Evolutionary conservation across 1,140 invertebrate genomes (phyloP).

Genomic region (Drosophila auraria): DNA sequence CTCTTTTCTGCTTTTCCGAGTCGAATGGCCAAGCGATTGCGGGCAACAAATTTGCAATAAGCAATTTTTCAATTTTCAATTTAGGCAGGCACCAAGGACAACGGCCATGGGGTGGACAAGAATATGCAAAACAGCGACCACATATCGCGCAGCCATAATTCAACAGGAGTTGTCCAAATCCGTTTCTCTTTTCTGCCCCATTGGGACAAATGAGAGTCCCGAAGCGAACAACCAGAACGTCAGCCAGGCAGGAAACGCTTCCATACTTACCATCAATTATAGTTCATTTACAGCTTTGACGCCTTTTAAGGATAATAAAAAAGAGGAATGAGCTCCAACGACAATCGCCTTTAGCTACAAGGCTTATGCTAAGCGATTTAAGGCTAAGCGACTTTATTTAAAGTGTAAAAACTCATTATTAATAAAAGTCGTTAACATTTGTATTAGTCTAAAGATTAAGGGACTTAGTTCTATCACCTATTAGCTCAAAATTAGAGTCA

Average conservation of each 20-base stretch:
- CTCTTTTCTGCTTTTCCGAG: conserved; percentile 13
- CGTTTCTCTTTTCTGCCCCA: conserved; percentile 13
- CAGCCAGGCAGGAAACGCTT: background rate
- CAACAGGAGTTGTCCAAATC: conserved; percentile 37
- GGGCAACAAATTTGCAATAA: conserved; percentile 81
- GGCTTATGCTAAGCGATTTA: too few species aligned
- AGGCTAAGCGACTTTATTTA: too few species aligned
- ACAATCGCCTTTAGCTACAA: background rate
- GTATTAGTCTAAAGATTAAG: too few species aligned
- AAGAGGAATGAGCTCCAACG: background rate
- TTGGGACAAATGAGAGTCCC: conserved; percentile 39
- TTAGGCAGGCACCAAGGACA: conserved; percentile 71
- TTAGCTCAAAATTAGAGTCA: too few species aligned
- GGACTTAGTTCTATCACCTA: too few species aligned
- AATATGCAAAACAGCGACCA: conserved; percentile 66
- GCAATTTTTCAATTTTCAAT: conserved; percentile 84
- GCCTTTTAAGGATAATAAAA: too few species aligned
- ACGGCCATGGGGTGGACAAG: conserved; percentile 44
- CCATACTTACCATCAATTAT: background rate
- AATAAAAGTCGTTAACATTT: too few species aligned
- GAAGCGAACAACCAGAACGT: conserved; percentile 5
- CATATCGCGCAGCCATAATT: conserved; percentile 54
- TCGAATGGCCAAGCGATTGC: conserved; percentile 73
- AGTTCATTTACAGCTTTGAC: conserved; percentile 3
- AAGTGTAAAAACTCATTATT: too few species aligned